phyloP scores from a whole-genome alignment of 2,113 vertebrate genomes.

The Euleptes europaea region DNA sequence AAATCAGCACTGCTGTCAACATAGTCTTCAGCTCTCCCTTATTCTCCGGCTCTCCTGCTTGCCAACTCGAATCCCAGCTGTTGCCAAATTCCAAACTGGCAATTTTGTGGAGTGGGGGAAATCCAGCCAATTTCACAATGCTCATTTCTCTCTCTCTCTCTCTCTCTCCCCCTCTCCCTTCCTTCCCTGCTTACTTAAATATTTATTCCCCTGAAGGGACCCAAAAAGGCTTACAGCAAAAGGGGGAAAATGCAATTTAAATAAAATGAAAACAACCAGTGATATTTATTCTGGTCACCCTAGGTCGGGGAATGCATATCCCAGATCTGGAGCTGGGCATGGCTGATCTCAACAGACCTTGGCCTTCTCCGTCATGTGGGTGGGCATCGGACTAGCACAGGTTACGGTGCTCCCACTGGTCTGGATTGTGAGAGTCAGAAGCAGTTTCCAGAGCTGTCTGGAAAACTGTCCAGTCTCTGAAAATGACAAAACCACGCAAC shows the following conservation, averaged over 20 bases:
- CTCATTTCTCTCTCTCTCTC: background rate
- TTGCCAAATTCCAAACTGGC: background rate
- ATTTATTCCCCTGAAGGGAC: too few species aligned
- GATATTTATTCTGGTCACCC: too few species aligned
- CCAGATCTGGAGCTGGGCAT: too few species aligned
- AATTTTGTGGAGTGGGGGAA: background rate
- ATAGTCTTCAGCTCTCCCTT: too few species aligned
- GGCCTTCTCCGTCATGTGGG: background rate
- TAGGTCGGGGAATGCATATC: too few species aligned
- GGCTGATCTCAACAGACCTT: background rate
- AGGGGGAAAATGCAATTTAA: too few species aligned
- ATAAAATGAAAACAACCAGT: too few species aligned
- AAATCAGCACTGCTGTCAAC: background rate
- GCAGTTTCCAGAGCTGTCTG: background rate
- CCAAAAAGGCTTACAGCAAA: too few species aligned
- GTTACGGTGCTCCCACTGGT: background rate
- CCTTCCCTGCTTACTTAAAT: background rate
- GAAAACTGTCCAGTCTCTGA: background rate
- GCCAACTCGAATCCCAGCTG: background rate
- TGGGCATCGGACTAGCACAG: background rate
- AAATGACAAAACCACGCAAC: background rate
- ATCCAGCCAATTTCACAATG: background rate
- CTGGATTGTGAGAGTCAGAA: background rate
- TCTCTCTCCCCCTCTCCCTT: background rate
- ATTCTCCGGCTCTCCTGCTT: background rate